Percentiles rank a stretch among this genome's conserved stretches.
These are phyloP conservation scores for Micronycteris hirsuta DNA, from an alignment of 2,113 vertebrate species.

Conservation along the genomic window DNA sequence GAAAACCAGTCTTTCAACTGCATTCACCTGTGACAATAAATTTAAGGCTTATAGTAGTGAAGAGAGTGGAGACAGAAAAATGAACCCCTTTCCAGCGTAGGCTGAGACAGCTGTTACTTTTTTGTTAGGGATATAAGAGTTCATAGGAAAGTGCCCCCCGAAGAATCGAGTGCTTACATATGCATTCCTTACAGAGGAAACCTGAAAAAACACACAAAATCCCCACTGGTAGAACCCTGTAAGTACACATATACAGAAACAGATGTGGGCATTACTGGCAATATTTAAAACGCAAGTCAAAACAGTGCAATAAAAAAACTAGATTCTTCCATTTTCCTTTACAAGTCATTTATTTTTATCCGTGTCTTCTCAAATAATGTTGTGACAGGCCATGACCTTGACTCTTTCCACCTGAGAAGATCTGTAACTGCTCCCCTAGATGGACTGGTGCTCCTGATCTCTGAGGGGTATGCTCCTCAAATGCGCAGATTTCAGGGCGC, in stretches of 20 bases:
- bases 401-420: neutral
- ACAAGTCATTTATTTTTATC: neutral
- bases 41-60: neutral
- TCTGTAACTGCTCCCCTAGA: neutral
- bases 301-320: neutral
- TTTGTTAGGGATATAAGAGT: constrained; percentile 50
- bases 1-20: constrained; percentile 37
- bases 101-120: constrained; percentile 58
- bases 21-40: constrained; percentile 39
- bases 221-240: neutral
- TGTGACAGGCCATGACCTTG: neutral
- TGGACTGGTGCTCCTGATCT: neutral
- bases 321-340: neutral
- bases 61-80: constrained; percentile 28
- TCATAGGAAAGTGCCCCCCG: constrained; percentile 34
- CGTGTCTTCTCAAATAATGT: neutral
- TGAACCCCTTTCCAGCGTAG: neutral
- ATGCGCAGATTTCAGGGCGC: neutral
- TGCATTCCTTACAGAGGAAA: constrained; percentile 35
- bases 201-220: neutral
- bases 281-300: neutral
- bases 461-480: neutral
- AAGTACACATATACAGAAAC: neutral
- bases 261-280: neutral
- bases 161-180: constrained; percentile 27